A percentile compares a stretch with the other conserved stretches of the same genome.
phyloP scores from a whole-genome alignment of 2,888 invertebrate genomes.

The Monoplex corrugatus region DNA sequence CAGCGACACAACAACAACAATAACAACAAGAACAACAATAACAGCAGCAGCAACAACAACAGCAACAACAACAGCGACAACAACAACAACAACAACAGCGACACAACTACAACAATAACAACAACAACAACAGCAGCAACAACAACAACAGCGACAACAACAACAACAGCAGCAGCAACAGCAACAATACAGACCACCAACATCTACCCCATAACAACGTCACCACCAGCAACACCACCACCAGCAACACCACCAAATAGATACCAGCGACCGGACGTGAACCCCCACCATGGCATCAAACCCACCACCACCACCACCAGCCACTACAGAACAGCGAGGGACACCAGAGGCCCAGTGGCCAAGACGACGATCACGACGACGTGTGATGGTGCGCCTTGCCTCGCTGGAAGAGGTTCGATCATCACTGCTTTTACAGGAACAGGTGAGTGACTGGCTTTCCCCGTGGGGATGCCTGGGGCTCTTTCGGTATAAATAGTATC shows the following conservation, averaged over 20 bases:
- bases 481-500: too few relatives aligned
- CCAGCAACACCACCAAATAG: neutral
- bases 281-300: neutral
- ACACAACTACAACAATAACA: neutral
- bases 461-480: too few relatives aligned
- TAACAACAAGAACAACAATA: too few relatives aligned
- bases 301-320: neutral
- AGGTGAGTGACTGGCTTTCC: neutral
- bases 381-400: conserved; percentile 34
- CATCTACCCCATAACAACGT: neutral
- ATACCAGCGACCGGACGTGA: neutral
- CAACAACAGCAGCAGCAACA: too few relatives aligned
- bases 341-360: conserved; percentile 4
- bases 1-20: too few relatives aligned
- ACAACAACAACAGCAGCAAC: neutral
- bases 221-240: neutral
- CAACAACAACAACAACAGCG: neutral
- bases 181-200: too few relatives aligned
- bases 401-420: conserved; percentile 44
- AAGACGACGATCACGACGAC: conserved; percentile 24
- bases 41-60: too few relatives aligned
- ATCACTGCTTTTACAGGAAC: conserved; percentile 26
- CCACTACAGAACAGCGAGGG: neutral
- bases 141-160: too few relatives aligned
- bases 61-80: too few relatives aligned